Evolutionary conservation across 37 sponge, comb jelly and placozoan species (phyloP).

Genomic region (Agelas oroides): DNA sequence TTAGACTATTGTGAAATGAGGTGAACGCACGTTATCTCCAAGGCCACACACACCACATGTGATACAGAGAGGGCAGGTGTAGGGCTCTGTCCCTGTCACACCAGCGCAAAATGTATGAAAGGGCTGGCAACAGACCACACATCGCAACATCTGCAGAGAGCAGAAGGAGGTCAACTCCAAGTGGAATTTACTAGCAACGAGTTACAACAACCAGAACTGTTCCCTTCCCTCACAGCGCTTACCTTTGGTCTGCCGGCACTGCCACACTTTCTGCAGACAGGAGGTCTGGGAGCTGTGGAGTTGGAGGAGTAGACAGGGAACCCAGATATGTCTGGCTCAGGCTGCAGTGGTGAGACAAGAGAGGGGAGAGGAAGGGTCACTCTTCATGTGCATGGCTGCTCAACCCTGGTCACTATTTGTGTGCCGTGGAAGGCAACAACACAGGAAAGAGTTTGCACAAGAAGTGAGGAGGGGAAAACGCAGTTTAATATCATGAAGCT

Average conservation of each 20-base stretch:
- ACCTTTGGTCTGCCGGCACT: slow-evolving; percentile 44
- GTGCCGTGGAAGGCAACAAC: too few species aligned
- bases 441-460: too few species aligned
- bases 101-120: slow-evolving; percentile 74
- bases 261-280: slow-evolving; percentile 59
- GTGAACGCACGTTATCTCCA: slow-evolving; percentile 36
- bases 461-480: too few species aligned
- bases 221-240: not conserved
- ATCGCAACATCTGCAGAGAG: slow-evolving; percentile 38
- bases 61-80: slow-evolving; percentile 60
- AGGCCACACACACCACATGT: slow-evolving; percentile 70
- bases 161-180: not conserved
- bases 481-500: too few species aligned
- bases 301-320: slow-evolving; percentile 45
- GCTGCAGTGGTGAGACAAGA: not conserved
- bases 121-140: slow-evolving; percentile 63
- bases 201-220: too few species aligned
- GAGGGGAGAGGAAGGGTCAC: not conserved
- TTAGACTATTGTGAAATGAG: not conserved
- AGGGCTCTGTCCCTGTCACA: slow-evolving; percentile 8
- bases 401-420: too few species aligned
- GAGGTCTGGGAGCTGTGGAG: not conserved
- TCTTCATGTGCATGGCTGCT: not conserved
- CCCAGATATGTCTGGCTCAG: slow-evolving; percentile 14
- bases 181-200: too few species aligned